Evolutionary conservation across 1,140 invertebrate species (phyloP).

Genomic region (Ceratitis capitata): DNA sequence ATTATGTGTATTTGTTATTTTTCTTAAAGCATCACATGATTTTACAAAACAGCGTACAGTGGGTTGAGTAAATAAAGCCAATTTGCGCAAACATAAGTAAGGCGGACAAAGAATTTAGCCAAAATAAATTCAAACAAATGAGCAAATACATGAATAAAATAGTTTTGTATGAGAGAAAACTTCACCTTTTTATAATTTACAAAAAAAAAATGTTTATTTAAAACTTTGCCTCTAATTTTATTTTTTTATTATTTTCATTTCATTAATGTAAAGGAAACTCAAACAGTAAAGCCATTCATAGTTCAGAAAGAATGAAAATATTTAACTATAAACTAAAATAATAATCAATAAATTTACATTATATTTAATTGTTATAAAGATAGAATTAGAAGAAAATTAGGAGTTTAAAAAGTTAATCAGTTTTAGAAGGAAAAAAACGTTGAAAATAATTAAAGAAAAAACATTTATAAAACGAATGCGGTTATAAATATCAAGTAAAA

Average conservation of each 20-base stretch:
- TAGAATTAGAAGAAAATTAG: slow-evolving; percentile 33
- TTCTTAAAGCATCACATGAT: background rate
- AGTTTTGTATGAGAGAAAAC: slow-evolving; percentile 57
- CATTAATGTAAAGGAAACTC: background rate
- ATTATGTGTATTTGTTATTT: background rate
- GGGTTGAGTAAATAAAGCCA: background rate
- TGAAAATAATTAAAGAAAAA: background rate
- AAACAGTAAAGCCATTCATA: slow-evolving; percentile 18
- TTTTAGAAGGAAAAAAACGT: slow-evolving; percentile 26
- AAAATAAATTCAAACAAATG: background rate
- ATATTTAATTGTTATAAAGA: slow-evolving; percentile 27
- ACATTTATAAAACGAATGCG: slow-evolving; percentile 29
- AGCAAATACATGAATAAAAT: background rate
- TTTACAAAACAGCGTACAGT: background rate
- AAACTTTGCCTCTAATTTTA: too few relatives aligned
- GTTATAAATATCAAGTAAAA: slow-evolving; percentile 6
- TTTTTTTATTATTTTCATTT: background rate
- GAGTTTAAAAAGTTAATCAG: slow-evolving; percentile 17
- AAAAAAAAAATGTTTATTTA: background rate
- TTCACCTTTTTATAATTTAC: slow-evolving; percentile 55
- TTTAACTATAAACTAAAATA: too few relatives aligned
- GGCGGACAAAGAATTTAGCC: slow-evolving; percentile 14
- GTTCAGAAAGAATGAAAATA: slow-evolving; percentile 1
- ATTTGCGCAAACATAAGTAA: background rate
- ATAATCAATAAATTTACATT: too few relatives aligned